These are phyloP conservation scores for Lepas anatifera DNA, from an alignment of 2,888 invertebrate species.

Conservation along the genomic window DNA sequence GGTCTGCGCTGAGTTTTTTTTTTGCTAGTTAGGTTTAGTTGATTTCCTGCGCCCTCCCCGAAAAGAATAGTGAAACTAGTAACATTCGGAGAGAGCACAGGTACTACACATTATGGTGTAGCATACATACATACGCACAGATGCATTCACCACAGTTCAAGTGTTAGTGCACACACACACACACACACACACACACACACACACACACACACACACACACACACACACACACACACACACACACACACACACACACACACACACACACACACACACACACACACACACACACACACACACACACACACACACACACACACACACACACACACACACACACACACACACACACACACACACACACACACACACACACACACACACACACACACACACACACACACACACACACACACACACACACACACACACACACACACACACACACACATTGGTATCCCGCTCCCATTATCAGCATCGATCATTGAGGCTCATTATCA, in stretches of 20 bases:
- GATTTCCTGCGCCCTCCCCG: too few species aligned
- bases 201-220: conserved; percentile 1
- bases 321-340: conserved; percentile 11
- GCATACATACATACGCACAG: not conserved
- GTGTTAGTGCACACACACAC: not conserved
- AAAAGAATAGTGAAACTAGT: too few species aligned
- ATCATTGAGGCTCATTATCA: too few species aligned
- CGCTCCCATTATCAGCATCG: too few species aligned
- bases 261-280: not conserved
- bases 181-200: not conserved
- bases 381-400: too few species aligned
- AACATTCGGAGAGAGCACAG: too few species aligned
- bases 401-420: too few species aligned
- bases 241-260: conserved; percentile 11
- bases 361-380: not conserved
- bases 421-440: too few species aligned
- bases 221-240: conserved; percentile 12
- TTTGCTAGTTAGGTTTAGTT: too few species aligned
- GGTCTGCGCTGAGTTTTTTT: too few species aligned
- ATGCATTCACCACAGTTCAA: not conserved
- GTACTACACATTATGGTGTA: too few species aligned
- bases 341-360: conserved; percentile 7
- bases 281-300: conserved; percentile 5
- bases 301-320: conserved; percentile 8
- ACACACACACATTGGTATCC: too few species aligned